Evolutionary conservation across 2,888 invertebrate species (phyloP).

Genomic region (Melanotus villosus): DNA sequence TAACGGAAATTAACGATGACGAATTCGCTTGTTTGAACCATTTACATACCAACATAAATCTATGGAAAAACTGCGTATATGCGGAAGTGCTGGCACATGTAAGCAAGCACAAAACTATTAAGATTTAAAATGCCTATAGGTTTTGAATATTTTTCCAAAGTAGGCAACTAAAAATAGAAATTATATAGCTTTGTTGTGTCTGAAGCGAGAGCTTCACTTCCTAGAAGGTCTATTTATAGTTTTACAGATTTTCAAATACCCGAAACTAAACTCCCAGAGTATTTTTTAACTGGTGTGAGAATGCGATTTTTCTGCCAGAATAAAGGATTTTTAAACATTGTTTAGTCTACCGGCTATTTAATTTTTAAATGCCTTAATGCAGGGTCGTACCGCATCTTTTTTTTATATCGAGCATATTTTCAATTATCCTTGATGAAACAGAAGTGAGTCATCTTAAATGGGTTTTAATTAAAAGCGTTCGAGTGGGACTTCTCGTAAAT

Average conservation of each 20-base stretch:
- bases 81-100: slow-evolving; percentile 40
- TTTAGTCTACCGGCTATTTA: too few species aligned
- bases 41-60: too few species aligned
- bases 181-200: slow-evolving; percentile 50
- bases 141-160: slow-evolving; percentile 41
- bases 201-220: slow-evolving; percentile 41
- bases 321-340: too few species aligned
- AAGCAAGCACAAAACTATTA: slow-evolving; percentile 18
- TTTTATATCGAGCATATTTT: too few species aligned
- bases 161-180: slow-evolving; percentile 46
- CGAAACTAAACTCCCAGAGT: slow-evolving; percentile 7
- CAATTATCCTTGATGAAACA: too few species aligned
- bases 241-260: slow-evolving; percentile 36
- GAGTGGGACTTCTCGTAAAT: too few species aligned
- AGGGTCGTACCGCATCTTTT: too few species aligned
- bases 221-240: slow-evolving; percentile 48
- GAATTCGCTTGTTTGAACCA: neutral
- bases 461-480: too few species aligned
- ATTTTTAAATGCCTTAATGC: too few species aligned
- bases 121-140: slow-evolving; percentile 39
- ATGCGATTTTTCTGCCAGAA: slow-evolving; percentile 1
- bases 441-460: too few species aligned
- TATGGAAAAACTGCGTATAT: neutral
- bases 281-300: too few species aligned
- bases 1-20: neutral